phyloP scores from a whole-genome alignment of 1,140 invertebrate genomes.

The Leptopilina clavipes region DNA sequence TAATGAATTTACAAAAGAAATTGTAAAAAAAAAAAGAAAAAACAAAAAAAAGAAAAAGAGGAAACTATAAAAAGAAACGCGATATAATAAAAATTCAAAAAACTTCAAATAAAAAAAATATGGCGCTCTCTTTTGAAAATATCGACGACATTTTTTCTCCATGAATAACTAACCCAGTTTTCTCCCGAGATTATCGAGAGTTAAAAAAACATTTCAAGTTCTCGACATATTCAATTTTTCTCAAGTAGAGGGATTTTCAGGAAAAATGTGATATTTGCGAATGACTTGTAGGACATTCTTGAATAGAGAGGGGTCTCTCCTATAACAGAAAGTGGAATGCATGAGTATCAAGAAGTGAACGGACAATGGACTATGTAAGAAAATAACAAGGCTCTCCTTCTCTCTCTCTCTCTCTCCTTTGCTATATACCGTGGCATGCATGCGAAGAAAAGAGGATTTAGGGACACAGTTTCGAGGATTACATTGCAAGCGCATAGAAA shows the following conservation, averaged over 20 bases:
- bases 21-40: neutral
- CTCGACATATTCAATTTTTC: slow-evolving; percentile 19
- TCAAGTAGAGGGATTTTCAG: neutral
- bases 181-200: slow-evolving; percentile 24
- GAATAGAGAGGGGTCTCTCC: neutral
- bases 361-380: slow-evolving; percentile 29
- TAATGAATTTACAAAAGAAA: too few relatives aligned
- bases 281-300: slow-evolving; percentile 11
- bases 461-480: slow-evolving; percentile 22
- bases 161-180: slow-evolving; percentile 19
- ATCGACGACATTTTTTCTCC: neutral
- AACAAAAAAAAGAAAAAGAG: neutral
- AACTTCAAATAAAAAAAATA: neutral
- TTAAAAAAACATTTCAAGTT: slow-evolving; percentile 17
- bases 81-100: neutral
- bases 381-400: neutral
- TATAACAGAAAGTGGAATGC: slow-evolving; percentile 2
- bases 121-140: slow-evolving; percentile 5
- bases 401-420: too few relatives aligned
- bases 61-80: neutral
- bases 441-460: slow-evolving; percentile 22
- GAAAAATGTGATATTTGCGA: slow-evolving; percentile 9
- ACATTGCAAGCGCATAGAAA: slow-evolving; percentile 6
- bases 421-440: neutral
- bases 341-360: neutral